A percentile compares a stretch with the other conserved stretches of the same genome.
phyloP scores from a whole-genome alignment of 2,888 invertebrate genomes.

The Magallana nippona region DNA sequence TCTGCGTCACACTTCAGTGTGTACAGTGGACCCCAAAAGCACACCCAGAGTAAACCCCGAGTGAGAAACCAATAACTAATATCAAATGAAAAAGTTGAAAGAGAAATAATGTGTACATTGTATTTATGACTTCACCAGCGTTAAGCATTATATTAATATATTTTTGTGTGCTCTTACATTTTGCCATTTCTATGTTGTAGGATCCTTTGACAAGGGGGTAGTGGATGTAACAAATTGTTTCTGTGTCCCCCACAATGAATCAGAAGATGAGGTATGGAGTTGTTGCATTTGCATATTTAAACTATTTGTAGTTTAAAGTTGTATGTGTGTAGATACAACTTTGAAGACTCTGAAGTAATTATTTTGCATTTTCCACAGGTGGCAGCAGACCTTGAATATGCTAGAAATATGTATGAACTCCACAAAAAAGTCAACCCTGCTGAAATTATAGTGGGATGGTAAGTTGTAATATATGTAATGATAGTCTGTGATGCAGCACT shows the following conservation, averaged over 20 bases:
- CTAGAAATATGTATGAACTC: conserved; percentile 95
- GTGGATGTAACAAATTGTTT: conserved; percentile 99
- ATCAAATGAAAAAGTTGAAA: too few relatives aligned
- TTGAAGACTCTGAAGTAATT: too few relatives aligned
- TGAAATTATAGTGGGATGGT: conserved; percentile 99
- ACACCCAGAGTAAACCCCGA: too few relatives aligned
- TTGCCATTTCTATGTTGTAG: conserved; percentile 80
- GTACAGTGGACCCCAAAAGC: too few relatives aligned
- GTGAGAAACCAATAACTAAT: too few relatives aligned
- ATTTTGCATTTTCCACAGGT: conserved; percentile 83
- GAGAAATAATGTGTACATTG: too few relatives aligned
- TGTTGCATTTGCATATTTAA: not conserved
- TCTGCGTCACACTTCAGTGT: too few relatives aligned
- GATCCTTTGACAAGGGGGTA: conserved; percentile 89
- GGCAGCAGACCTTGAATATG: conserved; percentile 98
- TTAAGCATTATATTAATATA: too few relatives aligned
- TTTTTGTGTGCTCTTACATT: not conserved
- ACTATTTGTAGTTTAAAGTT: not conserved
- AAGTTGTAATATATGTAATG: too few relatives aligned
- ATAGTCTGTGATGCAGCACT: too few relatives aligned
- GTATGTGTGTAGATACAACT: too few relatives aligned
- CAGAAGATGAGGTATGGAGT: conserved; percentile 87
- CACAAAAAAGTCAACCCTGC: conserved; percentile 95
- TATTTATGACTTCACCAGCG: too few relatives aligned
- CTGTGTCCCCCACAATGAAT: conserved; percentile 99